Percentiles rank a stretch among this genome's conserved stretches.
phyloP scores from a whole-genome alignment of 2,113 vertebrate species.

The Collichthys lucidus region DNA sequence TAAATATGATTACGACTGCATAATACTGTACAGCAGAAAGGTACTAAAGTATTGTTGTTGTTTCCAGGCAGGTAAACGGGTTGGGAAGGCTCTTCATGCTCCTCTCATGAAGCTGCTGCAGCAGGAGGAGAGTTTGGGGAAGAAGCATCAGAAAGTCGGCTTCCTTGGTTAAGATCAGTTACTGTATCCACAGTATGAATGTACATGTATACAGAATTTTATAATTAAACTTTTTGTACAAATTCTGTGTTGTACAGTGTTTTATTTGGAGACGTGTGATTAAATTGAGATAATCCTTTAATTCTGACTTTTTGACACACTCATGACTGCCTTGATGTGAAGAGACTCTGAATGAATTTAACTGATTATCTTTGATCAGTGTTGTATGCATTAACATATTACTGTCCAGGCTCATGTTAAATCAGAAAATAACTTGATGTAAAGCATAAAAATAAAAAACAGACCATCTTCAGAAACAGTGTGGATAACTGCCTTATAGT shows the following conservation, averaged over 20 bases:
- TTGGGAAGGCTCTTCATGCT: conserved; percentile 89
- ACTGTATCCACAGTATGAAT: conserved; percentile 22
- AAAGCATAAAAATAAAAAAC: background rate
- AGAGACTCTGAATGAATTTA: background rate
- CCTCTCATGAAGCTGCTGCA: conserved; percentile 89
- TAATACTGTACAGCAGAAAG: background rate
- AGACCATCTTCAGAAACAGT: background rate
- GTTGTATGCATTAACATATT: background rate
- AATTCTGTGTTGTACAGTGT: background rate
- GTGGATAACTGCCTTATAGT: too few relatives aligned
- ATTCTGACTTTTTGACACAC: background rate
- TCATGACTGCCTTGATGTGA: background rate
- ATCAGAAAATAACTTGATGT: background rate
- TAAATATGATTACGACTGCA: too few relatives aligned
- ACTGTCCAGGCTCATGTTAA: background rate
- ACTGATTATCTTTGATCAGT: background rate
- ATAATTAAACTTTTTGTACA: conserved; percentile 68
- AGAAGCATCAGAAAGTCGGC: conserved; percentile 90
- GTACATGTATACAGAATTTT: conserved; percentile 59
- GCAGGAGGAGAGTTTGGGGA: conserved; percentile 91
- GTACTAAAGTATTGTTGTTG: conserved; percentile 14
- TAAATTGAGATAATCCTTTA: background rate
- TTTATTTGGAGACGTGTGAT: background rate
- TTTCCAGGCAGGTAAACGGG: conserved; percentile 89
- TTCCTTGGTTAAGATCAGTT: conserved; percentile 87